phyloP scores from a whole-genome alignment of 2,113 vertebrate genomes.

The Brachionichthys hirsutus region DNA sequence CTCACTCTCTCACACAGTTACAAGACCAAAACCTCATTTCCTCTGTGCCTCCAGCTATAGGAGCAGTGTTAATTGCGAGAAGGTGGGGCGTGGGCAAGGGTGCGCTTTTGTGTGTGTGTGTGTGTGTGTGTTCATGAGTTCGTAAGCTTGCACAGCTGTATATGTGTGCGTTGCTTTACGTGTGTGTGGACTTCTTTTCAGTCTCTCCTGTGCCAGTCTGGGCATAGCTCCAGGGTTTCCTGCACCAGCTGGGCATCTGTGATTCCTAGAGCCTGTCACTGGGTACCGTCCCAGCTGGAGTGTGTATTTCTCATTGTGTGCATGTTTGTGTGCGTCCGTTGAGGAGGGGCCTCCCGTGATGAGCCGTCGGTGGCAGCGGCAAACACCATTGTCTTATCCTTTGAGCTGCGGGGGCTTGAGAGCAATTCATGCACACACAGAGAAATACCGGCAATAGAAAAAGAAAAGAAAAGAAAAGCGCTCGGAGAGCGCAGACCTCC shows the following conservation, averaged over 20 bases:
- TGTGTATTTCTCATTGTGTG: constrained; percentile 38
- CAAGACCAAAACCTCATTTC: constrained; percentile 77
- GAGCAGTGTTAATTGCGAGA: constrained; percentile 76
- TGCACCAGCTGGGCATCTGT: constrained; percentile 74
- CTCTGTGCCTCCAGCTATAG: constrained; percentile 73
- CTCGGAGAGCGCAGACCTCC: no score
- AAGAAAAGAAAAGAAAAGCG: no score
- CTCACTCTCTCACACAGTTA: constrained; percentile 41
- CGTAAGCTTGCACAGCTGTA: constrained; percentile 28
- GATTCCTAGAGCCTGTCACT: constrained; percentile 71
- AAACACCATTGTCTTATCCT: constrained; percentile 55
- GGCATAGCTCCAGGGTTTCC: constrained; percentile 75
- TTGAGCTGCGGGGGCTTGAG: constrained; percentile 41
- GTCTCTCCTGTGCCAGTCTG: constrained; percentile 55
- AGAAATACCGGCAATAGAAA: no score
- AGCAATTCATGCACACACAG: constrained; percentile 6
- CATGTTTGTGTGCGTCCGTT: constrained; percentile 16
- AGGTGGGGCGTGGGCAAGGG: constrained; percentile 58
- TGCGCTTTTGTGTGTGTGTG: constrained; percentile 30
- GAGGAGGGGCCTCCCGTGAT: constrained; percentile 52
- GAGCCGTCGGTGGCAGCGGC: constrained; percentile 67
- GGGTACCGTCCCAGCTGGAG: constrained; percentile 70
- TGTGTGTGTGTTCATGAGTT: constrained; percentile 34
- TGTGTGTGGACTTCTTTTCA: constrained; percentile 37
- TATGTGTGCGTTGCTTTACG: constrained; percentile 25